These are phyloP conservation scores for Cygnus buccinator DNA, from an alignment of 2,113 vertebrate genomes.

Conservation along the genomic window DNA sequence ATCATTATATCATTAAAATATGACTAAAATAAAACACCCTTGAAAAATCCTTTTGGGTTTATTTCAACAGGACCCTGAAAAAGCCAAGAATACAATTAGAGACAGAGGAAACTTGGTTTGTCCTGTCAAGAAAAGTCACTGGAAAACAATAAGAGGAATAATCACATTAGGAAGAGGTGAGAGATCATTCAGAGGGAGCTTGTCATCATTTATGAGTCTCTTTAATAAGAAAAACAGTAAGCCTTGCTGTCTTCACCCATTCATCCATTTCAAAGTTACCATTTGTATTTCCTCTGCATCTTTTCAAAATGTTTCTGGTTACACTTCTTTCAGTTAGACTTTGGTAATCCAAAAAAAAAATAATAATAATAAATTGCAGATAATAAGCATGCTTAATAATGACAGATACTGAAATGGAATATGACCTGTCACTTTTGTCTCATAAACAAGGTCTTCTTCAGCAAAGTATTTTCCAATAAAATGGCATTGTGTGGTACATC, in stretches of 20 bases:
- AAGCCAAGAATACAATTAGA: conserved; percentile 38
- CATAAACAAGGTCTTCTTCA: background rate
- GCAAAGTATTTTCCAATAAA: background rate
- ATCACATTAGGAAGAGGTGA: conserved; percentile 80
- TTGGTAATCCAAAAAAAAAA: background rate
- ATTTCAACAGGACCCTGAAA: conserved; percentile 67
- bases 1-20: background rate
- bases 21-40: background rate
- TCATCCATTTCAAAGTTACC: background rate
- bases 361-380: background rate
- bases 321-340: background rate
- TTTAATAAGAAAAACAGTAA: background rate
- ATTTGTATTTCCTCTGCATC: background rate
- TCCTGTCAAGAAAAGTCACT: conserved; percentile 75
- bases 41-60: conserved; percentile 2
- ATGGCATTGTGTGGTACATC: background rate
- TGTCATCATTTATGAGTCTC: background rate
- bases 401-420: background rate
- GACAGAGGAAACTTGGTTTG: conserved; percentile 54
- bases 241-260: background rate
- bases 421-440: conserved; percentile 24
- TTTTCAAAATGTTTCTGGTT: conserved; percentile 39
- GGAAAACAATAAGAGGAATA: conserved; percentile 78
- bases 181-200: background rate
- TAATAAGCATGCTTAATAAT: conserved; percentile 20